Evolutionary conservation across 1,140 invertebrate species (phyloP).

Genomic region (Drosophila orena): DNA sequence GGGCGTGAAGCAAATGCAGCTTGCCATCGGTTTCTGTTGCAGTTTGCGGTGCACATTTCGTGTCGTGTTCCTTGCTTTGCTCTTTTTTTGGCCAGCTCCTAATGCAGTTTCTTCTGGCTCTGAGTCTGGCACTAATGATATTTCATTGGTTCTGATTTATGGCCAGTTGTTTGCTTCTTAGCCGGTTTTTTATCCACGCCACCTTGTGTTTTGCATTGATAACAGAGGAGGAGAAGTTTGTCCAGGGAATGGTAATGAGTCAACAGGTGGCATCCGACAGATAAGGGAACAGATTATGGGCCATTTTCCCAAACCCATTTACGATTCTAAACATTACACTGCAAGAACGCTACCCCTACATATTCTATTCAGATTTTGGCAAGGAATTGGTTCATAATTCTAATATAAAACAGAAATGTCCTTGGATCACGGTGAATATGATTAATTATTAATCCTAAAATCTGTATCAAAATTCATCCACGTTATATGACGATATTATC

Average conservation of each 20-base stretch:
- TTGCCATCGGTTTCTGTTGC: background rate
- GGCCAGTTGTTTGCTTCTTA: slow-evolving; percentile 40
- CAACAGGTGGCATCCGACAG: slow-evolving; percentile 30
- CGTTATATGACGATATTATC: too few species aligned
- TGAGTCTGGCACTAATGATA: slow-evolving; percentile 69
- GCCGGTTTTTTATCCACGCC: background rate
- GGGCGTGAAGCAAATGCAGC: background rate
- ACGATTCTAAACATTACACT: background rate
- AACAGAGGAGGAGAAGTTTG: background rate
- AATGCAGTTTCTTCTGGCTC: slow-evolving; percentile 24
- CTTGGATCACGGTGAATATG: too few species aligned
- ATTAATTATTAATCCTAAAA: too few species aligned
- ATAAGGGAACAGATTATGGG: slow-evolving; percentile 10
- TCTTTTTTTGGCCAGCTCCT: slow-evolving; percentile 4
- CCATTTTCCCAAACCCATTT: slow-evolving; percentile 3
- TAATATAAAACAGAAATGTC: too few species aligned
- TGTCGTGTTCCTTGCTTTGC: background rate
- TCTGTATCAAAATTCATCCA: too few species aligned
- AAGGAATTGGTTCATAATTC: too few species aligned
- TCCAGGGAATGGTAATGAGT: slow-evolving; percentile 18
- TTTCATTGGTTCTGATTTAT: slow-evolving; percentile 79
- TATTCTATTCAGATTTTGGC: too few species aligned
- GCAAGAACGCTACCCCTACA: background rate
- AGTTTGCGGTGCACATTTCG: slow-evolving; percentile 14
- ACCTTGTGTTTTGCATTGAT: slow-evolving; percentile 30